These are phyloP conservation scores for Miltochrista miniata DNA, from an alignment of 2,888 invertebrate genomes.

Conservation along the genomic window DNA sequence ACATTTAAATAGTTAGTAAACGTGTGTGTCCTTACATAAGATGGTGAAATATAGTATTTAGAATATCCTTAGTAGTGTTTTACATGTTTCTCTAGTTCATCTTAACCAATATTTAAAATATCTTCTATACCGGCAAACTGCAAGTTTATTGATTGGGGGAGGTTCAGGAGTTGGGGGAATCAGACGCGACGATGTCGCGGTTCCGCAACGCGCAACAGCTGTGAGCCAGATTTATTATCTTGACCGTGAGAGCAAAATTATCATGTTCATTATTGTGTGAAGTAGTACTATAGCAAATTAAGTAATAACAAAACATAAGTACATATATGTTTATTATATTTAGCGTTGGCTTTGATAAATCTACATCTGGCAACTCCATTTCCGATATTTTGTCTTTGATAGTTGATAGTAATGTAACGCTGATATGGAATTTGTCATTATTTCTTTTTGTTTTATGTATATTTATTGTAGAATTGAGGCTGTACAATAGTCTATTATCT, in stretches of 20 bases:
- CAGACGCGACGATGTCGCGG: conserved; percentile 55
- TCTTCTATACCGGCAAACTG: conserved; percentile 27
- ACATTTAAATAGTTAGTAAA: conserved; percentile 24
- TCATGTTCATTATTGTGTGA: conserved; percentile 52
- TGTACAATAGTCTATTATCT: conserved; percentile 1
- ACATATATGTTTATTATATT: conserved; percentile 12
- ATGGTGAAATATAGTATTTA: conserved; percentile 32
- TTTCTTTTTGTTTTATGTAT: conserved; percentile 10
- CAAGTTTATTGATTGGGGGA: conserved; percentile 64
- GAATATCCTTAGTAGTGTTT: conserved; percentile 24
- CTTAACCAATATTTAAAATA: not conserved
- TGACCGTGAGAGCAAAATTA: conserved; percentile 76
- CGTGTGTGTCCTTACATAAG: conserved; percentile 41
- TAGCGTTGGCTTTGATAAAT: conserved; percentile 1
- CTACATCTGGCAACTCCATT: not conserved
- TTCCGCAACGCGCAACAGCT: conserved; percentile 73
- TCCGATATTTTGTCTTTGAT: conserved; percentile 1
- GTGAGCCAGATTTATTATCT: conserved; percentile 72
- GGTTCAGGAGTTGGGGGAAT: conserved; percentile 54
- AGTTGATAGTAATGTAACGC: not conserved
- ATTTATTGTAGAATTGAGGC: conserved; percentile 2
- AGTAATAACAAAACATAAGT: conserved; percentile 16
- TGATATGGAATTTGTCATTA: conserved; percentile 1
- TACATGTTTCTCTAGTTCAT: conserved; percentile 6
- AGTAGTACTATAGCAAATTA: conserved; percentile 35